phyloP scores from a whole-genome alignment of 2,888 invertebrate genomes.

The Caenorhabditis macrosperma region DNA sequence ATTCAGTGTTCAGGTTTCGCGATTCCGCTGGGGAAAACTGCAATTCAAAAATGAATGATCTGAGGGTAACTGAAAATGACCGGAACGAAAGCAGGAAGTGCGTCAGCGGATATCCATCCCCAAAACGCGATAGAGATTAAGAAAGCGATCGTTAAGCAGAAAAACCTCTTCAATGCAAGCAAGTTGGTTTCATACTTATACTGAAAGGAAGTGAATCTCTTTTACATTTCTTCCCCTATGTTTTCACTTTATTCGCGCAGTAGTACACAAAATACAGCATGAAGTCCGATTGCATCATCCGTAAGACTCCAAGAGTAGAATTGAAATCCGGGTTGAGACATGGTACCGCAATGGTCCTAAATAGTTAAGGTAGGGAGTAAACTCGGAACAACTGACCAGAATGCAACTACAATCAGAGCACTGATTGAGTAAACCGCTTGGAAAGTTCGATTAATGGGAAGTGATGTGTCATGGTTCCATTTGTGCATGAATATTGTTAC shows the following conservation, averaged over 20 bases:
- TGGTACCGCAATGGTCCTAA: background rate
- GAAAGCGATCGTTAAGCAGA: background rate
- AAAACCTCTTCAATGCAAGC: background rate
- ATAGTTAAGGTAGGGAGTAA: no score
- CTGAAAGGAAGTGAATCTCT: background rate
- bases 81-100: background rate
- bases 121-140: background rate
- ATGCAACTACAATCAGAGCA: no score
- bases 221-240: background rate
- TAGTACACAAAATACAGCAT: background rate
- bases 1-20: background rate
- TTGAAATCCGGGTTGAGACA: background rate
- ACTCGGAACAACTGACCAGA: no score
- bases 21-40: constrained; percentile 11
- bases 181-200: background rate
- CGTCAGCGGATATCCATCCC: background rate
- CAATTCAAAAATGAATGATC: background rate
- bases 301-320: background rate
- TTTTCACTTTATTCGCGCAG: background rate
- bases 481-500: no score
- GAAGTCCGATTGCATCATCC: constrained; percentile 9
- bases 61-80: background rate
- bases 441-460: no score
- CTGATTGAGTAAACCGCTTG: no score
- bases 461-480: no score